Evolutionary conservation across 1,140 invertebrate species (phyloP).

Genomic region (Papilio helenus): DNA sequence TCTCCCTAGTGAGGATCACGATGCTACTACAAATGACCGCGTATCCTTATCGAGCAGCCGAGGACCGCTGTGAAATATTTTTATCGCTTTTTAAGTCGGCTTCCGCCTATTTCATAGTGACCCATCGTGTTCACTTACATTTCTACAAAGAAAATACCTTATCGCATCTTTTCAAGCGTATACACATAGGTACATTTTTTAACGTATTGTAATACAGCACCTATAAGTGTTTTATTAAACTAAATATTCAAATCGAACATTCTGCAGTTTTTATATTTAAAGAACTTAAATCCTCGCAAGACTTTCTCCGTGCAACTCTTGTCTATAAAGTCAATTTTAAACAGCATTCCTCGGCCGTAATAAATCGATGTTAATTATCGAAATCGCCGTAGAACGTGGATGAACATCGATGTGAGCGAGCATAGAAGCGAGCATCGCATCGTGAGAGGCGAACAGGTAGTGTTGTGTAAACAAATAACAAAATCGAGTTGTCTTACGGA

Average conservation of each 20-base stretch:
- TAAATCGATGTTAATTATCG: constrained; percentile 78
- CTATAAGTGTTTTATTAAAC: constrained; percentile 36
- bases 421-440: constrained; percentile 59
- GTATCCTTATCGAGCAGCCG: constrained; percentile 71
- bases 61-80: constrained; percentile 74
- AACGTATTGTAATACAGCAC: constrained; percentile 39
- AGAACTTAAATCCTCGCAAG: constrained; percentile 44
- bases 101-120: constrained; percentile 70
- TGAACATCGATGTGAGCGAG: constrained; percentile 56
- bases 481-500: constrained; percentile 80
- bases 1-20: constrained; percentile 58
- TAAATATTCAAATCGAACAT: constrained; percentile 54
- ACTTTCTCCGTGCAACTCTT: constrained; percentile 56
- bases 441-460: constrained; percentile 70
- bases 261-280: constrained; percentile 63
- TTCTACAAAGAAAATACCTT: constrained; percentile 65
- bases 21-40: constrained; percentile 75
- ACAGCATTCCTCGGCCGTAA: constrained; percentile 69
- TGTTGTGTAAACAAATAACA: constrained; percentile 83
- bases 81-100: constrained; percentile 74
- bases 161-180: constrained; percentile 62
- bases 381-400: constrained; percentile 79
- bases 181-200: constrained; percentile 52
- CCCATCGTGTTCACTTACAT: constrained; percentile 69
- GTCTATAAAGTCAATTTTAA: constrained; percentile 70